These are phyloP conservation scores for Montifringilla adamsi DNA, from an alignment of 2,113 vertebrate genomes.

Conservation along the genomic window DNA sequence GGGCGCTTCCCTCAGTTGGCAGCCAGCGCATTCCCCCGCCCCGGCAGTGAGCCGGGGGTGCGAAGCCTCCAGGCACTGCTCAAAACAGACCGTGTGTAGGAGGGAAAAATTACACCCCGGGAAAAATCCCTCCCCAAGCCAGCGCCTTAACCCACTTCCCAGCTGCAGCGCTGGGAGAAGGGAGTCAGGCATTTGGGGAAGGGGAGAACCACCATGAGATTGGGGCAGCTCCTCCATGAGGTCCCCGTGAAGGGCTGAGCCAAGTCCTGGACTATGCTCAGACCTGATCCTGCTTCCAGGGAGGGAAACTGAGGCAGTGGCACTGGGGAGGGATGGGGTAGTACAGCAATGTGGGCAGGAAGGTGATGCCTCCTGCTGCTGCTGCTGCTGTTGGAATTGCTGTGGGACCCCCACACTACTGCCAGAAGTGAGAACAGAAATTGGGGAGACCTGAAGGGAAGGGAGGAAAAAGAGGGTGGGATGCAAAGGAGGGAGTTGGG, in stretches of 20 bases:
- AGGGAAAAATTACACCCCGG: slow-evolving; percentile 55
- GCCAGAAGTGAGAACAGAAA: neutral
- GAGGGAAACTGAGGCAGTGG: neutral
- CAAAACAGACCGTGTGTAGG: slow-evolving; percentile 61
- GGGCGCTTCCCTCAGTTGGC: neutral
- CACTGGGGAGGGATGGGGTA: neutral
- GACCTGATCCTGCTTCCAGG: neutral
- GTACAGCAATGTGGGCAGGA: accelerated
- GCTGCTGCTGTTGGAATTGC: neutral
- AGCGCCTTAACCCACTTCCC: slow-evolving; percentile 6
- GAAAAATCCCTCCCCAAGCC: neutral
- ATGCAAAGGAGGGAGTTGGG: neutral
- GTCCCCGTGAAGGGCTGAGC: accelerated
- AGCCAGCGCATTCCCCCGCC: neutral
- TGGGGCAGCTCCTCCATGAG: neutral
- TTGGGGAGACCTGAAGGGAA: neutral
- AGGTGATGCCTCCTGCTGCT: neutral
- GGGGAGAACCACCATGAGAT: neutral
- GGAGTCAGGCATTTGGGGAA: neutral
- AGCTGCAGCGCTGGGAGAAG: neutral
- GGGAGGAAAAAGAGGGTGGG: neutral
- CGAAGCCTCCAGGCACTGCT: slow-evolving; percentile 39
- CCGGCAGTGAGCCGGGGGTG: neutral
- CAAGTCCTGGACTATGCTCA: neutral
- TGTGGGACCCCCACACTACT: neutral